Conservation (phyloP, 2,888 invertebrate species). For the Dynastes maya region DNA sequence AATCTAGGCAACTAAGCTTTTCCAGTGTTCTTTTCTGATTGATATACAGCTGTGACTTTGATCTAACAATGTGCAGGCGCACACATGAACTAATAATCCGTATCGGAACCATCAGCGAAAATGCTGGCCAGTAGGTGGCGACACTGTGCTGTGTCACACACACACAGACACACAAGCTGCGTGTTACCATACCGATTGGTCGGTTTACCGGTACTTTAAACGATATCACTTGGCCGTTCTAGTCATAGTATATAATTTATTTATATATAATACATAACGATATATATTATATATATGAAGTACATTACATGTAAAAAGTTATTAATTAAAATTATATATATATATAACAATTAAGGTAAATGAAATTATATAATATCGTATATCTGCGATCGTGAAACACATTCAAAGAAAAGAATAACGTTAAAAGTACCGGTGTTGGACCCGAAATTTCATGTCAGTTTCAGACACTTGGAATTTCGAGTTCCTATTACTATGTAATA, state of each 20-base stretch:
- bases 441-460: slow-evolving; percentile 59
- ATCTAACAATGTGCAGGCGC: slow-evolving; percentile 66
- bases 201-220: slow-evolving; percentile 51
- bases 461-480: slow-evolving; percentile 60
- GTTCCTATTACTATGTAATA: slow-evolving; percentile 65
- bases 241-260: slow-evolving; percentile 49
- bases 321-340: slow-evolving; percentile 35
- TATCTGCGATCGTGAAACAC: background rate
- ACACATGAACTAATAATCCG: slow-evolving; percentile 70
- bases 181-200: slow-evolving; percentile 41
- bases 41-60: slow-evolving; percentile 52
- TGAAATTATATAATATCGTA: slow-evolving; percentile 21
- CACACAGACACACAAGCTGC: slow-evolving; percentile 40
- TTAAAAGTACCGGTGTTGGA: slow-evolving; percentile 57
- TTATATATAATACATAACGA: slow-evolving; percentile 6
- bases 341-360: slow-evolving; percentile 9
- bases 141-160: slow-evolving; percentile 33
- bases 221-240: slow-evolving; percentile 52
- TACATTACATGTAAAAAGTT: slow-evolving; percentile 2
- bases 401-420: slow-evolving; percentile 39
- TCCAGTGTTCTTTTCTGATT: background rate
- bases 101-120: slow-evolving; percentile 67
- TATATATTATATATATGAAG: slow-evolving; percentile 43
- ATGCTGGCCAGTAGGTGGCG: slow-evolving; percentile 53
- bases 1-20: background rate